Base-by-base conservation (phyloP, 2,888 invertebrate species). In the Hemithea aestivaria region DNA sequence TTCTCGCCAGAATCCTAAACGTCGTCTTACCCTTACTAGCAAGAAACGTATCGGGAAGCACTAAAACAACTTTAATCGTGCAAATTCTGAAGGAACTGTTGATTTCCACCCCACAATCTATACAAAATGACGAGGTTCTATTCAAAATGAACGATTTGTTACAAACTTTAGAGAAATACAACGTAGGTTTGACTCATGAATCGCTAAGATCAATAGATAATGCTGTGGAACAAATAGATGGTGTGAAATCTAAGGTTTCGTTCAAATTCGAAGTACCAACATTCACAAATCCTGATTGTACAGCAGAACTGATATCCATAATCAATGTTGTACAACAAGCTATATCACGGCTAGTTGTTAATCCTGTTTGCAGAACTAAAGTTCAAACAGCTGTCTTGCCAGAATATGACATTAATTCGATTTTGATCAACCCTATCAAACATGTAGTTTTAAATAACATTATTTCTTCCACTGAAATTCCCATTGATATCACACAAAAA, bases 201-300 rank as follows among this genome's bases (percentile, higher is more conserved):
- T 10, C 16, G 10, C 25, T 41, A 5, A 36, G 41, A 11, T n/a
- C 4, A 8, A 7, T 10, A 2, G 7, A 9, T 16, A 10, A 25
- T n/a, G 6, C 6, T 6, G n/a, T 9, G 2, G 16, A 16, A 16
- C 3, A 2, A 16, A 16, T 16, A 8, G 24, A 33, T 12, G 32
- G 40, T 5, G 8, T 35, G 2, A 47, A 35, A 39, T 48, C 55
- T 10, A 58, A 53, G 10, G 28, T 64, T 7, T 27, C 56, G 6
- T 53, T 65, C 6, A 48, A 66, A 45, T 56, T 57, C 27, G 52
- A 58, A 24, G 25, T 64, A 1, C 65, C 66, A 6, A 39, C 40
- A 10, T 29, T 43, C 6, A 21, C 45, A 1, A 52, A 54, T n/a
- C 51, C 52, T 4, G 32, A 40, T 6, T 72, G 71, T 30, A 57